Evolutionary conservation across 1,140 invertebrate genomes (phyloP), one percentile per base, ranked within the genome.

Genomic region (Tribolium madens): DNA sequence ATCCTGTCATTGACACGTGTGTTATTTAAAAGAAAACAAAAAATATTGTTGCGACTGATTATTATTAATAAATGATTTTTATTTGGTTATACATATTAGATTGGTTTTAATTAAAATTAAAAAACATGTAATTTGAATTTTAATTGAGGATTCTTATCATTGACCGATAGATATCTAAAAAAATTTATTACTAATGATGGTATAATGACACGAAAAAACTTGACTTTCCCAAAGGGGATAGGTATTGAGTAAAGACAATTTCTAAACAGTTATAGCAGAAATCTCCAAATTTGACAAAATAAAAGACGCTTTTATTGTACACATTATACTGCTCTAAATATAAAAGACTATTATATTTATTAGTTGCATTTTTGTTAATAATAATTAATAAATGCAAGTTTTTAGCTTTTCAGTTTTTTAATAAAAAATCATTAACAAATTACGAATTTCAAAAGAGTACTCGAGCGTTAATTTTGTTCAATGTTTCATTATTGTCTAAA

Each of bases 1-100:
- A 33, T 31, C 31, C 57, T 42, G 57, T 18, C 52, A 57, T 57
- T 57, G 52, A 26, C 15, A 57, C 52, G 14, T 18, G 52, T 57
- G 10, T 10, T 57, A 17, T 57, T 50, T 50, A 50, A 50, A 17
- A 50, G 3, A 17, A 50, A 4, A 10, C n/a, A 9, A 9, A 36
- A 36, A 0, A 9, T n/a, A 42, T 4, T 10, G 7, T 42, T 42
- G 9, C 6, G 21, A 26, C 21, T 26, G 21, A 26, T 5, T 26
- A 26, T 31, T 47, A n/a, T 14, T 50, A 2, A 14, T 57, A n/a
- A 17, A 18, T n/a, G 2, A 57, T 57, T 57, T 36, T 42, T 42
- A 9, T 17, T 26, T 57, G 17, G 52, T 17, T 57, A 17, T n/a
- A n/a, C n/a, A n/a, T 57, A 57, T 57, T 57, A 31, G 52, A 1